These are phyloP conservation scores for Regulus satrapa DNA, from an alignment of 2,113 vertebrate species.

Conservation along the genomic window DNA sequence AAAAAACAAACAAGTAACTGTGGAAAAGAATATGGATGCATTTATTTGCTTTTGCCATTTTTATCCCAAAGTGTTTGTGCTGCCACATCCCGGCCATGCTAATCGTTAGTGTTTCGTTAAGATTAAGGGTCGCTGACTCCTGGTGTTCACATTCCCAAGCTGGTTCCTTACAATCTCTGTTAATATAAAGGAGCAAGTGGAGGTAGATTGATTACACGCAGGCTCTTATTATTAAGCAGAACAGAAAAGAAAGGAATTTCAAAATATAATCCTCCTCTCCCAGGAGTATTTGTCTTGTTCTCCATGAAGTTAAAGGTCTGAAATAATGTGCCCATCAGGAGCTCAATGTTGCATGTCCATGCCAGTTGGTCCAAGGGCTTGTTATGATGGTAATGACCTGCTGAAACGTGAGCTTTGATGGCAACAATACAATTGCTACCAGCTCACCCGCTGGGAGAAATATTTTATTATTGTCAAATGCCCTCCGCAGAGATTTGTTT, in stretches of 20 bases:
- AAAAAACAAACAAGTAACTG: neutral
- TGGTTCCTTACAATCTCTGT: neutral
- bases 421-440: constrained; percentile 78
- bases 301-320: constrained; percentile 80
- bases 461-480: constrained; percentile 84
- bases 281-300: constrained; percentile 77
- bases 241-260: constrained; percentile 75
- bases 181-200: constrained; percentile 53
- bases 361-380: constrained; percentile 85
- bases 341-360: constrained; percentile 83
- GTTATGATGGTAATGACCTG: constrained; percentile 85
- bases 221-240: constrained; percentile 73
- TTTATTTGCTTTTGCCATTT: neutral
- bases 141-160: neutral
- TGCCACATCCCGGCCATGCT: neutral
- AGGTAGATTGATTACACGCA: constrained; percentile 49
- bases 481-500: constrained; percentile 81
- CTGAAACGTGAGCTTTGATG: constrained; percentile 76
- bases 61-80: neutral
- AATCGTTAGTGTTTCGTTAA: neutral
- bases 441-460: constrained; percentile 84
- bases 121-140: neutral
- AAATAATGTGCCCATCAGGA: constrained; percentile 83
- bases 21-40: neutral
- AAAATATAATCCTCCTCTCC: constrained; percentile 74